phyloP scores from a whole-genome alignment of 2,888 invertebrate species.

The Unio pictorum region DNA sequence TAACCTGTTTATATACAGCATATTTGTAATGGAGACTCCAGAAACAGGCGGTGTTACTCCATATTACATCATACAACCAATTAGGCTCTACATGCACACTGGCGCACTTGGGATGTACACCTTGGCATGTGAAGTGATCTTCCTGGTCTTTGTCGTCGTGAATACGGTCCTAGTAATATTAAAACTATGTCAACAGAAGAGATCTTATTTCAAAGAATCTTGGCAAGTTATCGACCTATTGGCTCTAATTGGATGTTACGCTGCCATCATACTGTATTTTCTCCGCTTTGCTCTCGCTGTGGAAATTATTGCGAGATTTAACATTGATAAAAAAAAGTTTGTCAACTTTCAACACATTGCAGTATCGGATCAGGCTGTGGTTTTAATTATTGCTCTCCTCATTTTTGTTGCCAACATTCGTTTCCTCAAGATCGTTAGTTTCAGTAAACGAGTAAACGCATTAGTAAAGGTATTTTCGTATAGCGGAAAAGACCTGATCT shows the following conservation, averaged over 20 bases:
- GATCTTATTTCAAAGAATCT: conserved; percentile 32
- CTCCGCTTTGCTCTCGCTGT: conserved; percentile 31
- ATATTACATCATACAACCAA: conserved; percentile 42
- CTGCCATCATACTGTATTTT: conserved; percentile 37
- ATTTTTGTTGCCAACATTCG: conserved; percentile 46
- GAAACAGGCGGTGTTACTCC: conserved; percentile 56
- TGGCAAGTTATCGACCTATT: conserved; percentile 48
- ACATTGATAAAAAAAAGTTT: conserved; percentile 46
- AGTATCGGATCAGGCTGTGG: conserved; percentile 47
- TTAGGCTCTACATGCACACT: conserved; percentile 43
- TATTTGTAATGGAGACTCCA: conserved; percentile 58
- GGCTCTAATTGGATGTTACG: conserved; percentile 29
- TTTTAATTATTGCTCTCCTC: conserved; percentile 41
- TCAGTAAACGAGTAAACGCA: conserved; percentile 45
- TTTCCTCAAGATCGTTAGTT: conserved; percentile 50
- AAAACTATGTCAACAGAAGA: conserved; percentile 30
- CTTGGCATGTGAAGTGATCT: conserved; percentile 41
- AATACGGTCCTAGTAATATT: conserved; percentile 31
- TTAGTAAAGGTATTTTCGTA: conserved; percentile 42
- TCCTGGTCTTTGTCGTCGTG: conserved; percentile 33
- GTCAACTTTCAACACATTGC: conserved; percentile 56
- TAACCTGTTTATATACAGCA: conserved; percentile 57
- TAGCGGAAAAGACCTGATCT: conserved; percentile 44
- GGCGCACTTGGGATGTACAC: conserved; percentile 41
- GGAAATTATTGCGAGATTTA: conserved; percentile 38